A percentile compares a stretch with the other conserved stretches of the same genome.
Conservation (phyloP, 1,140 invertebrate genomes). For the Odontomachus brunneus region DNA sequence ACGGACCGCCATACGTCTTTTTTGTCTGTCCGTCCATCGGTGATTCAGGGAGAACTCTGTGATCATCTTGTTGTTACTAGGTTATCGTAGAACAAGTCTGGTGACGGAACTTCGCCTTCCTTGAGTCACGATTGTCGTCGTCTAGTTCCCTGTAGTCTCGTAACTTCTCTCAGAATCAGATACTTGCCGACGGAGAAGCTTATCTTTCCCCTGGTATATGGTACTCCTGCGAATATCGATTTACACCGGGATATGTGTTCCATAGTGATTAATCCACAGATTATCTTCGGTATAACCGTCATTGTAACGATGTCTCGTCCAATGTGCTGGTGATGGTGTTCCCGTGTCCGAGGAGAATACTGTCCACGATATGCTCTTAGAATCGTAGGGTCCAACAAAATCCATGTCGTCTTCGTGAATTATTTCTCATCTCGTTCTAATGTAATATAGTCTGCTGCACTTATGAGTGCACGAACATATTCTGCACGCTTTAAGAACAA, state of each 20-base stretch:
- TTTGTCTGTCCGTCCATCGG: conserved; percentile 69
- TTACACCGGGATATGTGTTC: conserved; percentile 2
- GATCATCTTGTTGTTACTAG: conserved; percentile 24
- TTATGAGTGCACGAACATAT: not conserved
- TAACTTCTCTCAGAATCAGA: conserved; percentile 6
- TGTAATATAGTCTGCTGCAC: not conserved
- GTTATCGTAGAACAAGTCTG: conserved; percentile 16
- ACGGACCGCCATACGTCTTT: conserved; percentile 71
- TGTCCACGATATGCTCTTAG: not conserved
- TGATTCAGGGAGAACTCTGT: conserved; percentile 7
- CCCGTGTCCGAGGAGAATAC: not conserved
- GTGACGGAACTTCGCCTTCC: not conserved
- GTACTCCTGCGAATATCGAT: not conserved
- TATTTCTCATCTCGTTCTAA: conserved; percentile 5
- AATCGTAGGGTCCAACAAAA: conserved; percentile 10
- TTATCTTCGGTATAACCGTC: conserved; percentile 25
- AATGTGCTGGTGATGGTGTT: conserved; percentile 27
- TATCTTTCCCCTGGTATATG: conserved; percentile 4
- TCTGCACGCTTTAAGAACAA: conserved; percentile 9
- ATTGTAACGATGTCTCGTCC: conserved; percentile 31
- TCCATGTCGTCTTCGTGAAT: not conserved
- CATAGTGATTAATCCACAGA: conserved; percentile 26
- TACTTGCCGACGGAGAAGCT: not conserved
- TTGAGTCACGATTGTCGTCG: not conserved
- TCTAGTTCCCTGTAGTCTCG: not conserved